Evolutionary conservation across 2,888 invertebrate species (phyloP), one percentile per base, ranked within the genome.

Genomic region (Chirona hameri): DNA sequence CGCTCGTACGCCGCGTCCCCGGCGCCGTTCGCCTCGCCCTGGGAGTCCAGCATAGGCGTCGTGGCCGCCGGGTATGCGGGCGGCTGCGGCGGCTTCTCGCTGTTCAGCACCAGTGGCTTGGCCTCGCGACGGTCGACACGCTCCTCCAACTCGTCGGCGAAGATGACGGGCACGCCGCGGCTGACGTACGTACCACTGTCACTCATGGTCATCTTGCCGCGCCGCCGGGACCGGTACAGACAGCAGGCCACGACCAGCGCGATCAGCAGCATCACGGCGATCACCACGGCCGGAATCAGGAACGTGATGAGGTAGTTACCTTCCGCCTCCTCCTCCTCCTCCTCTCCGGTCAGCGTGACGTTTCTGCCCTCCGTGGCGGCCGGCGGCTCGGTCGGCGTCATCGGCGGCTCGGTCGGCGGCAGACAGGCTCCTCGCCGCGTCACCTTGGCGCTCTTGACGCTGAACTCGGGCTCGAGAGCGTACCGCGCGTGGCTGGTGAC

Each of bases 101-200:
- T 97, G 87, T 96, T 94, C 89, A 98, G 91, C 86, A 98, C 97
- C 82, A 98, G 94, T 9, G 98, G 98, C 85, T 95, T 93, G 89
- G 97, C 95, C 82, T 89, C 89, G 76, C 76, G 76, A 2, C 76
- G 76, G 76, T 76, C 76, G 1, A 76, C 82, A 0, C 82, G 81
- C 87, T 97, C 97, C 86, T 98, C 97, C 79, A 98, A 90, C 88
- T 99, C 99, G 88, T 99, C 98, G 21, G 90, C 89, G 86, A 98
- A 98, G 87, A 99, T 98, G 69, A 98, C 97, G 0, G 99, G 98
- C 86, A 97, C 96, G 81, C 91, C 91, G 86, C 90, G 90, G 84
- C 88, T 89, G 82, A 89, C 88, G 85, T 88, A 88, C 52, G 86
- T 86, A 80, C 86, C 95, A 94, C 93, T 92, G 88, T 93, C 92